These are phyloP conservation scores for Odocoileus hemionus DNA, from an alignment of 2,113 vertebrate genomes.

Conservation along the genomic window DNA sequence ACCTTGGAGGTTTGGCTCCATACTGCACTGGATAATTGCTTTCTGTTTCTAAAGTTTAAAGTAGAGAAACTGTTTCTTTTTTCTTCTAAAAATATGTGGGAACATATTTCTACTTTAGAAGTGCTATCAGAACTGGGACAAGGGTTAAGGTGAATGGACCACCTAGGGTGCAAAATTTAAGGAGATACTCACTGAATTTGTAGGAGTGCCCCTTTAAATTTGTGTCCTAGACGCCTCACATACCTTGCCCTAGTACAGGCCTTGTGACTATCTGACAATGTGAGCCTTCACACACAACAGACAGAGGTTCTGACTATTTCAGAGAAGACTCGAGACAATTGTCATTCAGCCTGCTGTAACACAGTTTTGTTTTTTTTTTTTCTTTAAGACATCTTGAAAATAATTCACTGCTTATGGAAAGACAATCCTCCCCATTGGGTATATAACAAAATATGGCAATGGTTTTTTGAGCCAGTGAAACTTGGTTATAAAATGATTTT, in stretches of 20 bases:
- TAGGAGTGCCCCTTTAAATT: neutral
- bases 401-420: neutral
- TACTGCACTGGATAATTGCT: slow-evolving; percentile 66
- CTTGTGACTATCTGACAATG: neutral
- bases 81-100: neutral
- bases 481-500: slow-evolving; percentile 7
- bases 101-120: neutral
- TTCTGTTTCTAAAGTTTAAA: slow-evolving; percentile 64
- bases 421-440: neutral
- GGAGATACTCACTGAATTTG: neutral
- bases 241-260: neutral
- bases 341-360: neutral
- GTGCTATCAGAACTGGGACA: too few relatives aligned
- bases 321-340: neutral
- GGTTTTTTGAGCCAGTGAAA: slow-evolving; percentile 19
- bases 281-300: neutral
- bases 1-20: slow-evolving; percentile 37
- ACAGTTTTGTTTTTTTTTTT: neutral
- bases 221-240: neutral
- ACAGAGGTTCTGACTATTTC: neutral
- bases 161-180: neutral
- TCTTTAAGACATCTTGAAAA: neutral
- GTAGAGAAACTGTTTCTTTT: slow-evolving; percentile 50
- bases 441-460: slow-evolving; percentile 9
- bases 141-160: neutral